Conservation (phyloP, 2,888 invertebrate genomes). For the Tenthredo distinguenda region DNA sequence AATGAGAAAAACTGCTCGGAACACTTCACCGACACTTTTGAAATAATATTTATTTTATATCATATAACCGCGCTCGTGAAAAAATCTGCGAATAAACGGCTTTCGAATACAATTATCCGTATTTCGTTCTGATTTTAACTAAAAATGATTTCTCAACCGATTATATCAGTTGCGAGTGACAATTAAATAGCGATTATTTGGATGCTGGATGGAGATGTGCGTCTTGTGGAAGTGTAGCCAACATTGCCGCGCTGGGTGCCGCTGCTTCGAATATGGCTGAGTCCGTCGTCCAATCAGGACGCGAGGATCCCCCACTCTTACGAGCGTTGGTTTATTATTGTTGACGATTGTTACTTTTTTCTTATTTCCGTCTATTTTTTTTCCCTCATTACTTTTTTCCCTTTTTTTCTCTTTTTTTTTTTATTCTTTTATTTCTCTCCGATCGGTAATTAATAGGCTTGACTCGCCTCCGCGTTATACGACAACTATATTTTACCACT, state of each 20-base stretch:
- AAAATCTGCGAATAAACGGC: background rate
- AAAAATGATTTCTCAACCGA: background rate
- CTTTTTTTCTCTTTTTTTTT: constrained; percentile 49
- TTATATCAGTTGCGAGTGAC: constrained; percentile 1
- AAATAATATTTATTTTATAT: background rate
- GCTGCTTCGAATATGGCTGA: constrained; percentile 77
- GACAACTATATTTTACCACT: constrained; percentile 4
- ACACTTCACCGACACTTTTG: constrained; percentile 44
- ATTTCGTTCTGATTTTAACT: background rate
- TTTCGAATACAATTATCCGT: background rate
- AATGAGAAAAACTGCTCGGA: background rate
- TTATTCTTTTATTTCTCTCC: constrained; percentile 44
- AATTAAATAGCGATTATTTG: constrained; percentile 51
- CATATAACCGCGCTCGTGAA: background rate
- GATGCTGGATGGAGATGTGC: constrained; percentile 68
- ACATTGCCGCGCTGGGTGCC: constrained; percentile 76
- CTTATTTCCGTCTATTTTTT: constrained; percentile 52
- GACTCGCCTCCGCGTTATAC: constrained; percentile 3
- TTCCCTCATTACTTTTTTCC: constrained; percentile 30
- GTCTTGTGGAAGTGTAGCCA: constrained; percentile 75
- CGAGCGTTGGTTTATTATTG: constrained; percentile 55
- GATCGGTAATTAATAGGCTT: constrained; percentile 37
- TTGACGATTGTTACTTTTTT: constrained; percentile 51
- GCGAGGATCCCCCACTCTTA: constrained; percentile 66
- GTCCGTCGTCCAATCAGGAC: constrained; percentile 75